These are phyloP conservation scores for Polyergus mexicanus DNA, from an alignment of 1,140 invertebrate species.

Conservation along the genomic window DNA sequence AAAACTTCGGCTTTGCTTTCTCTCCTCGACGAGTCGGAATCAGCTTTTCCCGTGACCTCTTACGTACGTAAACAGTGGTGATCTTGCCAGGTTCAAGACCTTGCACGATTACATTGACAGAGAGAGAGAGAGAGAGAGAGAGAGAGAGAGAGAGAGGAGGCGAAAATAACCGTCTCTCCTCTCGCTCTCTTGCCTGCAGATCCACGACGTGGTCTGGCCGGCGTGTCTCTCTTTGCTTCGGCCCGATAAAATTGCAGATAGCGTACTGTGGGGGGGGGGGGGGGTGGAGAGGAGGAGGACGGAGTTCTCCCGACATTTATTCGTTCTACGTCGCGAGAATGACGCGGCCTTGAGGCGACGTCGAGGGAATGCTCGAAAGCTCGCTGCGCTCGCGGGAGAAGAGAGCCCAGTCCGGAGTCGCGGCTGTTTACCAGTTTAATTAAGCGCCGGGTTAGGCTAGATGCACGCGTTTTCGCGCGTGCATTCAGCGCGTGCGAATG, in stretches of 20 bases:
- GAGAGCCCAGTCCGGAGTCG: conserved; percentile 50
- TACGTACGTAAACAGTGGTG: conserved; percentile 37
- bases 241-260: conserved; percentile 69
- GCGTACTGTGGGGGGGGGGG: conserved; percentile 35
- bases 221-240: conserved; percentile 36
- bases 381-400: conserved; percentile 34
- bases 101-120: conserved; percentile 35
- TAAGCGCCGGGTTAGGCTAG: conserved; percentile 44
- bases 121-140: neutral
- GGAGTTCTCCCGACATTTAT: conserved; percentile 49
- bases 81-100: conserved; percentile 58
- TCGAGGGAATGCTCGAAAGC: conserved; percentile 71
- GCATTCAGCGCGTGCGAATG: neutral
- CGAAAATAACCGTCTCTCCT: conserved; percentile 41
- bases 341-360: conserved; percentile 67
- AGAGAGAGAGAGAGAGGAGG: neutral
- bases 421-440: conserved; percentile 53
- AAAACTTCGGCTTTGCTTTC: neutral
- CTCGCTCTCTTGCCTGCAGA: neutral
- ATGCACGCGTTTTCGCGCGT: conserved; percentile 37
- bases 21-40: neutral
- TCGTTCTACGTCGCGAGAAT: conserved; percentile 71
- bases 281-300: conserved; percentile 50
- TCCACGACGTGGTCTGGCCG: conserved; percentile 8
- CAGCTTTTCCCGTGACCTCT: conserved; percentile 31